phyloP scores from a whole-genome alignment of 2,797 vertebrate genomes.

The Xenops minutus region DNA sequence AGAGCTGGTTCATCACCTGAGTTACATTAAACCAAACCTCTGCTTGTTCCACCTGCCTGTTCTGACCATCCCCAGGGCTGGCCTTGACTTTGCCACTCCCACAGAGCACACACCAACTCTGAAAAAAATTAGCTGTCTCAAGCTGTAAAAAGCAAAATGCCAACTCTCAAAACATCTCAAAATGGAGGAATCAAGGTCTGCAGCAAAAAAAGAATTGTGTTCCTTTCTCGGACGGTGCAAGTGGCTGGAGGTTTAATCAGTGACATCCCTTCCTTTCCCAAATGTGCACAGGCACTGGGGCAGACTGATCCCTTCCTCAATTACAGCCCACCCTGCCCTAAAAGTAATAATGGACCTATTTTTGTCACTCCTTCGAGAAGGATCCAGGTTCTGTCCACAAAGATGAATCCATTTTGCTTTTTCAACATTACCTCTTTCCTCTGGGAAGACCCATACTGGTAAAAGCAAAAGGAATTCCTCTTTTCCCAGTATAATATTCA shows the following conservation, averaged over 20 bases:
- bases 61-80: background rate
- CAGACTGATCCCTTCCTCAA: background rate
- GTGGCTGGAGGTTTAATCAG: background rate
- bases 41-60: background rate
- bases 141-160: background rate
- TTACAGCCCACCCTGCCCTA: rapidly evolving
- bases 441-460: background rate
- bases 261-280: background rate
- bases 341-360: background rate
- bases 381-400: background rate
- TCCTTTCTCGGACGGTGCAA: background rate
- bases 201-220: background rate
- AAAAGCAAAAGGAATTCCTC: background rate
- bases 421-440: background rate
- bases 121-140: background rate
- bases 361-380: background rate
- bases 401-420: background rate
- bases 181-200: background rate
- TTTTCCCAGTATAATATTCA: background rate
- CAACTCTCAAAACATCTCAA: background rate
- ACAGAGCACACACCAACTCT: background rate
- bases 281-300: background rate
- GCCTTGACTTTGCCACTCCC: background rate
- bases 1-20: background rate
- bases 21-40: background rate